A percentile compares a stretch with the other conserved stretches of the same genome.
These are phyloP conservation scores for Petaurus breviceps DNA, from an alignment of 2,113 vertebrate species.

Conservation along the genomic window DNA sequence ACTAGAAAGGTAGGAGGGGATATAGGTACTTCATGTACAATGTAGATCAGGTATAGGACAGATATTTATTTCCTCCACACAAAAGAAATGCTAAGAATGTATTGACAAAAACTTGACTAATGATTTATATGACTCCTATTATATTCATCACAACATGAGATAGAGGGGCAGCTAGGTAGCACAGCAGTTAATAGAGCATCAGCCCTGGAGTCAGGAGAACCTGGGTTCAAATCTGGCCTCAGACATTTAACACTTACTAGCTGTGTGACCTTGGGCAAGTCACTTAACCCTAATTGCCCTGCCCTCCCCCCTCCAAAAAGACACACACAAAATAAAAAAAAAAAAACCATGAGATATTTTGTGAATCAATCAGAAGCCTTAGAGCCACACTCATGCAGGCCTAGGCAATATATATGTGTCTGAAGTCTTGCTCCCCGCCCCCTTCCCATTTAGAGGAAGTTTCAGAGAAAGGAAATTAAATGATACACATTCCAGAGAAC, in stretches of 20 bases:
- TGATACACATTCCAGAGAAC: not conserved
- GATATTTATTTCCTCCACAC: not conserved
- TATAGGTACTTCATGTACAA: not conserved
- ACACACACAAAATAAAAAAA: no score
- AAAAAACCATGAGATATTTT: not conserved
- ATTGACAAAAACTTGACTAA: not conserved
- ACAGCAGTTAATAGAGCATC: no score
- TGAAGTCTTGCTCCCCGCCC: not conserved
- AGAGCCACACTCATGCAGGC: not conserved
- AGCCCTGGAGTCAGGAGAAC: no score
- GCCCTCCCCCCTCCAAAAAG: no score
- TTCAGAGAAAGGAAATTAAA: not conserved
- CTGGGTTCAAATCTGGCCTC: no score
- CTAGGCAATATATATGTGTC: not conserved
- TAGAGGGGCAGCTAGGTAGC: not conserved
- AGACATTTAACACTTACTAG: no score
- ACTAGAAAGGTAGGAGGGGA: no score
- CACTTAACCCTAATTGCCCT: no score
- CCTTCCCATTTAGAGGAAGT: not conserved
- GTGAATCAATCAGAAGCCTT: not conserved
- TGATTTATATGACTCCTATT: not conserved
- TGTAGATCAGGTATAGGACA: not conserved
- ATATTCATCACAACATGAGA: not conserved
- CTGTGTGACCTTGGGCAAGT: no score
- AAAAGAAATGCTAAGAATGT: constrained; percentile 32